Conservation (phyloP, 2,888 invertebrate species). For the Chymomyza caudatula region DNA sequence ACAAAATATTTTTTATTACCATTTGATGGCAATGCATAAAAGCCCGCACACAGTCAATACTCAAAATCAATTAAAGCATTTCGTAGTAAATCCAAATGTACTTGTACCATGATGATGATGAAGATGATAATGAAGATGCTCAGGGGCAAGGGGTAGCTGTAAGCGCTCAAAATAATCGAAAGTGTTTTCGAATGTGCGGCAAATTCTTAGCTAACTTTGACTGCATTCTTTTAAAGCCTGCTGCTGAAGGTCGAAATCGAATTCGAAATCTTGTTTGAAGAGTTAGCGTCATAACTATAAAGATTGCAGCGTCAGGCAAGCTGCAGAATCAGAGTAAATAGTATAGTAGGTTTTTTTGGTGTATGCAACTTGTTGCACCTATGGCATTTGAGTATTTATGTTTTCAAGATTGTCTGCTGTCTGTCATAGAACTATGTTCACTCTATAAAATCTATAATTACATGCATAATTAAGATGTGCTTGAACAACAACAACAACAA, state of each 20-base stretch:
- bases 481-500: too few species aligned
- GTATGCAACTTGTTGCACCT: constrained; percentile 35
- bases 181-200: constrained; percentile 11
- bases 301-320: constrained; percentile 26
- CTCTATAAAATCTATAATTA: constrained; percentile 58
- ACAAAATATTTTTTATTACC: constrained; percentile 22
- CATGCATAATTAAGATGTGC: constrained; percentile 19
- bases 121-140: constrained; percentile 4
- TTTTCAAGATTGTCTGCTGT: not conserved
- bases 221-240: constrained; percentile 48
- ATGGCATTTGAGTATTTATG: constrained; percentile 48
- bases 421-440: constrained; percentile 45
- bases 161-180: constrained; percentile 11
- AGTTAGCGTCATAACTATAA: not conserved
- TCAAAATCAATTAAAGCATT: constrained; percentile 61
- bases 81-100: constrained; percentile 49
- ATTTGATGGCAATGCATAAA: constrained; percentile 30
- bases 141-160: not conserved
- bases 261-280: not conserved
- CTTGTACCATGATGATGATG: constrained; percentile 28
- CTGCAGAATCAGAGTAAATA: constrained; percentile 63
- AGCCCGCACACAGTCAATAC: constrained; percentile 39
- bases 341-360: constrained; percentile 26
- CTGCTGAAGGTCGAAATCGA: constrained; percentile 35
- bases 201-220: constrained; percentile 11